These are phyloP conservation scores for Melanostigma gelatinosum DNA, from an alignment of 2,113 vertebrate species.

Conservation along the genomic window DNA sequence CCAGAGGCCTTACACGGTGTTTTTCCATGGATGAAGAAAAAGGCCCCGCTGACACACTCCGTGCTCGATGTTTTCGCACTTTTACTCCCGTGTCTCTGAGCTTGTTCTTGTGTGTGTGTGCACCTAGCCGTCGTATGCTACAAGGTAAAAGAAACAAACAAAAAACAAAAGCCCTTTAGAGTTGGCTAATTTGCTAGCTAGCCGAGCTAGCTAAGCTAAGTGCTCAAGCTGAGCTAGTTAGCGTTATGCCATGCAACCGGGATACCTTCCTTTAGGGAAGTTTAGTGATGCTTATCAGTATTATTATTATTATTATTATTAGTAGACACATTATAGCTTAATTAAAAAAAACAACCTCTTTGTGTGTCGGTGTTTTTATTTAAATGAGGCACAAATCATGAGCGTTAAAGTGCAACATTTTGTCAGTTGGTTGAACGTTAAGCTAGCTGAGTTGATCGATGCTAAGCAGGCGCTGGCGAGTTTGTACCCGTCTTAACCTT, in stretches of 20 bases:
- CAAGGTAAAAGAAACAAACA: constrained; percentile 52
- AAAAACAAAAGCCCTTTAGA: constrained; percentile 18
- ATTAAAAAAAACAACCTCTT: neutral
- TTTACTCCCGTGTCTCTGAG: constrained; percentile 28
- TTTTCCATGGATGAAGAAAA: constrained; percentile 77
- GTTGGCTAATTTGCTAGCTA: constrained; percentile 56
- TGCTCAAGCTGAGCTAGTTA: constrained; percentile 51
- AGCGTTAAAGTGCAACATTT: neutral
- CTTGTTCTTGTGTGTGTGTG: neutral
- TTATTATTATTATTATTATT: no score
- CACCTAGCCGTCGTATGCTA: neutral
- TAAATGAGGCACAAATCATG: neutral
- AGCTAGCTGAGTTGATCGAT: constrained; percentile 27
- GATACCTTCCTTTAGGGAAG: neutral
- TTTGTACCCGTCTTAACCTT: constrained; percentile 8
- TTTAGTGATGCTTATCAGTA: neutral
- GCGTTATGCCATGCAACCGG: constrained; percentile 9
- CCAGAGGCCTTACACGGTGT: constrained; percentile 75
- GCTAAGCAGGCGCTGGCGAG: constrained; percentile 10
- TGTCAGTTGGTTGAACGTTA: neutral
- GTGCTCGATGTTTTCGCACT: constrained; percentile 21
- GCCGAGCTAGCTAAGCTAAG: constrained; percentile 38
- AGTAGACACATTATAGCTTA: neutral
- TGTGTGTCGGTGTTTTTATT: neutral
- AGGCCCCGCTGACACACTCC: constrained; percentile 73